Evolutionary conservation across 2,113 vertebrate species (phyloP), one percentile per base, ranked within the genome.

Genomic region (Ammodytes marinus): DNA sequence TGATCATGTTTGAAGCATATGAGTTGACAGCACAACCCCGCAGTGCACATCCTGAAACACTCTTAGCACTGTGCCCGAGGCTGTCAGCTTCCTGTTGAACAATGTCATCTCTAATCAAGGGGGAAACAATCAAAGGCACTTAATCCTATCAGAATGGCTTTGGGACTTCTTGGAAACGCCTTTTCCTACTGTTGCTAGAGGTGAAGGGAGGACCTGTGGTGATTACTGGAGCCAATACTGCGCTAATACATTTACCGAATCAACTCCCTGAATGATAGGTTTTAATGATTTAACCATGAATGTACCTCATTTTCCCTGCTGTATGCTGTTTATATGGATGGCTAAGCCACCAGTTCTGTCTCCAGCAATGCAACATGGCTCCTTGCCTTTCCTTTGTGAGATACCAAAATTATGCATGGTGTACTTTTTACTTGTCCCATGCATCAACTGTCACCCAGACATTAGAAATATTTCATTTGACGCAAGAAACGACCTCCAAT

Each of bases 91-190:
- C 66, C 77, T 81, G 72, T 94, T 93, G 77, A 54, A 57, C 86
- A 91, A 90, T 39, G 58, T 78, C 52, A 66, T 87, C 74, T 84
- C 82, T 83, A 87, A 86, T 91, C 77, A 84, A 85, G 17, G 45
- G 45, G 61, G 50, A 75, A 88, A 90, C 84, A 67, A 89, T 89
- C 69, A 86, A 80, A 74, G 78, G 67, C 67, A 63, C 85, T 60
- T 89, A 92, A 94, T 95, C 93, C 87, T 60, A 89, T 95, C 84
- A 92, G 84, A 70, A 68, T 77, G 71, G 85, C 79, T 91, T 93
- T 88, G 74, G 80, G 86, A 80, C 81, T 83, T 80, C 52, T 57
- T 85, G 71, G 83, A 85, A 86, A 74, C 79, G 50, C 54, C 53
- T 69, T 72, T 78, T 77, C 67, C 27, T 27, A 27, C 27, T 84